Percentiles rank a stretch among this genome's conserved stretches.
These are phyloP conservation scores for Dolichotis patagonum DNA, from an alignment of 2,113 vertebrate genomes.

Conservation along the genomic window DNA sequence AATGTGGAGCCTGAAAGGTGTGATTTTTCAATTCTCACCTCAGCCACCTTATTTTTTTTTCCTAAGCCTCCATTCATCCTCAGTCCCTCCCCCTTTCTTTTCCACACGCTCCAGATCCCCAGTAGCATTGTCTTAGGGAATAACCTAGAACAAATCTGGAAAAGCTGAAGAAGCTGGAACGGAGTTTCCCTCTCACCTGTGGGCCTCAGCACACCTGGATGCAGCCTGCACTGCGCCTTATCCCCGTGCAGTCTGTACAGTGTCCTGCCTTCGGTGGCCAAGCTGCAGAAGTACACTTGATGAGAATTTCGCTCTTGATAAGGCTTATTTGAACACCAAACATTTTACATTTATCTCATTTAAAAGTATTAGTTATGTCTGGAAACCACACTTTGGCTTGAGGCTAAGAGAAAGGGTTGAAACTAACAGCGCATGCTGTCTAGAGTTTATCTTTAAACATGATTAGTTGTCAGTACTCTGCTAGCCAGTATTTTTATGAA, in stretches of 20 bases:
- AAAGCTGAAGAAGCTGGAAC: neutral
- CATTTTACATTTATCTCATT: conserved; percentile 57
- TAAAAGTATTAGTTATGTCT: conserved; percentile 49
- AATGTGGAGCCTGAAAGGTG: conserved; percentile 81
- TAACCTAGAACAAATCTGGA: conserved; percentile 24
- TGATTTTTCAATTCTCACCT: conserved; percentile 79
- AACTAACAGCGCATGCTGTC: neutral
- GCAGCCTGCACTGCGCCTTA: rapidly evolving
- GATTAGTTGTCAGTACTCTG: neutral
- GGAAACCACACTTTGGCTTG: neutral
- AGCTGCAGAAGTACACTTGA: conserved; percentile 50
- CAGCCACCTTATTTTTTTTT: conserved; percentile 39
- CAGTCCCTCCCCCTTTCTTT: neutral
- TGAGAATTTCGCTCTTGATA: conserved; percentile 69
- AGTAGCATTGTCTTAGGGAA: neutral
- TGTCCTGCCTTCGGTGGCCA: conserved; percentile 66
- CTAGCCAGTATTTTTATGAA: conserved; percentile 42
- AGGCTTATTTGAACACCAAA: conserved; percentile 62
- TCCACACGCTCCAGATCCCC: neutral
- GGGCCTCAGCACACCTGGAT: neutral
- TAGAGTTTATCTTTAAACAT: neutral
- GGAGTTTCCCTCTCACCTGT: neutral
- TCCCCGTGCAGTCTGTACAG: neutral
- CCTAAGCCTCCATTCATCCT: conserved; percentile 20
- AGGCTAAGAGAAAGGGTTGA: neutral